Conservation (phyloP, 1,140 invertebrate genomes). For the Centruroides vittatus region DNA sequence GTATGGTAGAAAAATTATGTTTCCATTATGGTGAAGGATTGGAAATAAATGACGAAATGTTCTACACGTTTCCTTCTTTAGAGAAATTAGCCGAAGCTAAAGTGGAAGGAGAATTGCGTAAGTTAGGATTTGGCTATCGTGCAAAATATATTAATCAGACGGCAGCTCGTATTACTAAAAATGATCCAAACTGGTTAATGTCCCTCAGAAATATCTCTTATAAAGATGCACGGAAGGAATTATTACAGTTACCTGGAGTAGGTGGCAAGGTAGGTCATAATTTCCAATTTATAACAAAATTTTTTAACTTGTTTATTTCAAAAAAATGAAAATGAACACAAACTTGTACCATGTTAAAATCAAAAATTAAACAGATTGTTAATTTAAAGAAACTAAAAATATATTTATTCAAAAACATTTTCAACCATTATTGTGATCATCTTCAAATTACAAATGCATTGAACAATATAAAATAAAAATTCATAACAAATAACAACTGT, state of each 20-base stretch:
- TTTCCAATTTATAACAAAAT: background rate
- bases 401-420: too few species aligned
- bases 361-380: too few species aligned
- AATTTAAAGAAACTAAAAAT: too few species aligned
- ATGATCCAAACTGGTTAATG: conserved; percentile 54
- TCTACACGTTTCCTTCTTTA: conserved; percentile 68
- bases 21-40: conserved; percentile 62
- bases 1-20: conserved; percentile 86
- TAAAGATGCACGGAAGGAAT: conserved; percentile 48
- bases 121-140: conserved; percentile 82
- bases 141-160: conserved; percentile 68
- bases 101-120: conserved; percentile 53
- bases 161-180: conserved; percentile 49
- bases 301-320: too few species aligned
- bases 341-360: too few species aligned
- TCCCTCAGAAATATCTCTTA: conserved; percentile 51
- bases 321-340: too few species aligned
- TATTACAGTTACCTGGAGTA: conserved; percentile 67
- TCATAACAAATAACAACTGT: too few species aligned
- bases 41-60: conserved; percentile 43
- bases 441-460: too few species aligned
- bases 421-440: too few species aligned
- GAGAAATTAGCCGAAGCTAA: conserved; percentile 39
- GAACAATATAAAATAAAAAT: too few species aligned
- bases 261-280: conserved; percentile 35